These are phyloP conservation scores for Nasonia oneida DNA, from an alignment of 2,888 invertebrate species.

Conservation along the genomic window DNA sequence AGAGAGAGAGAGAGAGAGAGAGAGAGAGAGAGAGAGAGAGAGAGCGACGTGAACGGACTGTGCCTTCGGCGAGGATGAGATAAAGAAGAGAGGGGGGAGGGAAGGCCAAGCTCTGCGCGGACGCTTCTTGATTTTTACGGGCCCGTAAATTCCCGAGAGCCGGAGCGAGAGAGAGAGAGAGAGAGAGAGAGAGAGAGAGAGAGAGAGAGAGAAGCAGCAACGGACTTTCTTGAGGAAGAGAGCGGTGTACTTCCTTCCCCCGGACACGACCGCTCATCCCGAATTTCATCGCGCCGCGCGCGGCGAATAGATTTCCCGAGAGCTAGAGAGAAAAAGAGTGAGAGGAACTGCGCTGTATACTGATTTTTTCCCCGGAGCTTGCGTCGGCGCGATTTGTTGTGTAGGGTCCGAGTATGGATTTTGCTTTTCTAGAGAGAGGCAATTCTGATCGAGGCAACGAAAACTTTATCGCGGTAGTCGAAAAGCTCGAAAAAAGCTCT, in stretches of 20 bases:
- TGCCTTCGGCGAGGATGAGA: conserved; percentile 46
- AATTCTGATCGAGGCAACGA: too few relatives aligned
- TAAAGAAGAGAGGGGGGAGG: conserved; percentile 64
- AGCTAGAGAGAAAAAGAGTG: conserved; percentile 24
- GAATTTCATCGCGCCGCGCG: conserved; percentile 67
- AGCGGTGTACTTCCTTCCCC: conserved; percentile 27
- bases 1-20: not conserved
- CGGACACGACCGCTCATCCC: conserved; percentile 62
- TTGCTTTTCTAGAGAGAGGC: not conserved
- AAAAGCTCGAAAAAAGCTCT: too few relatives aligned
- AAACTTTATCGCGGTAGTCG: too few relatives aligned
- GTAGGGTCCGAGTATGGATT: not conserved
- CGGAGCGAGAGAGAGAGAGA: conserved; percentile 59
- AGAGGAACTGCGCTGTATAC: conserved; percentile 20
- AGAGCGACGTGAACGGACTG: conserved; percentile 60
- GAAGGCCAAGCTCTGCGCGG: conserved; percentile 71
- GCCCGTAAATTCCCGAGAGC: conserved; percentile 77
- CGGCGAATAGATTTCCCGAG: conserved; percentile 55
- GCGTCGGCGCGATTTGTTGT: not conserved
- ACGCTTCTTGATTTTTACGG: conserved; percentile 79
- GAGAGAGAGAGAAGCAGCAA: not conserved
- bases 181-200: not conserved
- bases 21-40: not conserved
- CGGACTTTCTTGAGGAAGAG: not conserved
- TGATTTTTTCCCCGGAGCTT: conserved; percentile 49